A percentile compares a stretch with the other conserved stretches of the same genome.
Evolutionary conservation across 2,888 invertebrate genomes (phyloP).

Genomic region (Perizoma flavofasciatum): DNA sequence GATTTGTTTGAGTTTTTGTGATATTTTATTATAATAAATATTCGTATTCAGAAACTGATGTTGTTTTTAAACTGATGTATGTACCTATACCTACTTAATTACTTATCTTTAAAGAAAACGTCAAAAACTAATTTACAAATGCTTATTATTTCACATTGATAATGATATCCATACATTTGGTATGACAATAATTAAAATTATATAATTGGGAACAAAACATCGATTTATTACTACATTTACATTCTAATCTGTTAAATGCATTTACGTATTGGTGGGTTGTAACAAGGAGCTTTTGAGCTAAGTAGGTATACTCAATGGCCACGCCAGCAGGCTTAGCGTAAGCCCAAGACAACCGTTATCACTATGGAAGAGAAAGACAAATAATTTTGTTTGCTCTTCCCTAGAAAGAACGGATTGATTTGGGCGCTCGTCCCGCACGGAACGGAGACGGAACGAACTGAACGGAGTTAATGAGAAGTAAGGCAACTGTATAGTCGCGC

Average conservation of each 20-base stretch:
- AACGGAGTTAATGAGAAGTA: too few relatives aligned
- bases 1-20: slow-evolving; percentile 36
- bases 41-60: slow-evolving; percentile 2
- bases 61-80: slow-evolving; percentile 1
- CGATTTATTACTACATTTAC: slow-evolving; percentile 17
- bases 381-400: too few relatives aligned
- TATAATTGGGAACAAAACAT: slow-evolving; percentile 19
- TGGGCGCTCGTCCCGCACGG: too few relatives aligned
- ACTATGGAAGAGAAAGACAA: too few relatives aligned
- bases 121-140: slow-evolving; percentile 18
- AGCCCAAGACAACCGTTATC: too few relatives aligned
- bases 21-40: slow-evolving; percentile 35
- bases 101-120: background rate
- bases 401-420: too few relatives aligned
- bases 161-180: slow-evolving; percentile 30
- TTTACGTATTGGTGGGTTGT: background rate
- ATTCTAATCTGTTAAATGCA: background rate
- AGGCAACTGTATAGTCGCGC: too few relatives aligned
- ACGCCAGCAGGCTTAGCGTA: too few relatives aligned
- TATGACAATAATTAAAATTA: slow-evolving; percentile 30
- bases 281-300: too few relatives aligned
- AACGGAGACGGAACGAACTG: too few relatives aligned
- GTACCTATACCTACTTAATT: too few relatives aligned
- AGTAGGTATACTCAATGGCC: too few relatives aligned
- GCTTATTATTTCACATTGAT: slow-evolving; percentile 39